Evolutionary conservation across 1,140 invertebrate genomes (phyloP).

Genomic region (Ceratitis capitata): DNA sequence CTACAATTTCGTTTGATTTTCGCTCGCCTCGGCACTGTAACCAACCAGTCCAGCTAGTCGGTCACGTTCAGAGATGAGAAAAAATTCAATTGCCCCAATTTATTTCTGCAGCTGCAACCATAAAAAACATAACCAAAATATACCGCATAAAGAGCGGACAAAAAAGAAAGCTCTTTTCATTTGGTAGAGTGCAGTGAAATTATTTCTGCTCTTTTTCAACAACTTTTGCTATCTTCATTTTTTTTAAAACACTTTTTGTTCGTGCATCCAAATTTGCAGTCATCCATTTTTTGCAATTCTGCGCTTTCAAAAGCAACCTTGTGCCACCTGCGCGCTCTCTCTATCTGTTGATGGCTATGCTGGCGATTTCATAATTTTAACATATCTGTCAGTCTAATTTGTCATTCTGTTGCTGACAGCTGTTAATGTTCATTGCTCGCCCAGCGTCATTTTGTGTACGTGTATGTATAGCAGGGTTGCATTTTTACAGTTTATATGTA

Average conservation of each 20-base stretch:
- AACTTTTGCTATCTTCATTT: not conserved
- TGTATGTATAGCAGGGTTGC: not conserved
- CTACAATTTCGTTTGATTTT: not conserved
- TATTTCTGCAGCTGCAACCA: not conserved
- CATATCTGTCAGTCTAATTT: not conserved
- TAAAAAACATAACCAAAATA: not conserved
- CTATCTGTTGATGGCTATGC: not conserved
- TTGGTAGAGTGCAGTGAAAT: slow-evolving; percentile 23
- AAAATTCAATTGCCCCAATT: slow-evolving; percentile 14
- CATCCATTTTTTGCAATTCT: too few species aligned
- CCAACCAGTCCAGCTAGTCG: too few species aligned
- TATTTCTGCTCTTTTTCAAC: too few species aligned
- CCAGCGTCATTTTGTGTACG: too few species aligned
- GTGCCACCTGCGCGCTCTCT: too few species aligned
- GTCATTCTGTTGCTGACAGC: slow-evolving; percentile 9
- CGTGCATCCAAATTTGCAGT: too few species aligned
- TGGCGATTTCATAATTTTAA: not conserved
- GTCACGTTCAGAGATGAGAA: not conserved
- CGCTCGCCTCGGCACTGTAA: not conserved
- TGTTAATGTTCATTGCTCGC: not conserved
- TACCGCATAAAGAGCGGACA: not conserved
- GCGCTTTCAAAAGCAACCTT: too few species aligned
- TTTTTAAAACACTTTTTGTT: too few species aligned
- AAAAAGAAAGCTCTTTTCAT: not conserved
- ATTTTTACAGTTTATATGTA: not conserved